Conservation (phyloP, 2,797 vertebrate genomes). For the Adelosebastes latens region DNA sequence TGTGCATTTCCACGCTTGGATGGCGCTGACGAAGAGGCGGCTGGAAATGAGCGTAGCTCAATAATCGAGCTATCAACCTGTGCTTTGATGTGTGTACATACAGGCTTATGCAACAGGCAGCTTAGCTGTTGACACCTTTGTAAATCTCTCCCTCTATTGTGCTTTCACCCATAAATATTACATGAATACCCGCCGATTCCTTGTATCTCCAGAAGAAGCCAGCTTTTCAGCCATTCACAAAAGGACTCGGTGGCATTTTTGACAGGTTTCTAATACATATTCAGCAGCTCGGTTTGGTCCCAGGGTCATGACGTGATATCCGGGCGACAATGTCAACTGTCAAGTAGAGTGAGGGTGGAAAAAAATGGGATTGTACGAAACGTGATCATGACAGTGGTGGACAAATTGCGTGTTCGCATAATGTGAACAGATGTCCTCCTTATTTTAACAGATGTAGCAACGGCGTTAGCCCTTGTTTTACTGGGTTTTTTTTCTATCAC, state of each 20-base stretch:
- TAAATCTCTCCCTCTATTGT: slow-evolving; percentile 30
- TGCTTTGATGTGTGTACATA: slow-evolving; percentile 47
- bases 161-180: slow-evolving; percentile 38
- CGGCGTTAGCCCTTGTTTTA: not conserved
- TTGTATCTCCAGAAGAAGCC: not conserved
- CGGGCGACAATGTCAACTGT: slow-evolving; percentile 18
- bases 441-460: slow-evolving; percentile 13
- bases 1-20: not conserved
- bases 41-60: slow-evolving; percentile 9
- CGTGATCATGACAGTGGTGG: slow-evolving; percentile 7
- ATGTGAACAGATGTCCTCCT: slow-evolving; percentile 21
- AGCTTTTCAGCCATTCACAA: not conserved
- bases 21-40: not conserved
- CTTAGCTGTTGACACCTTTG: slow-evolving; percentile 47
- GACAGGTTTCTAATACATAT: slow-evolving; percentile 33
- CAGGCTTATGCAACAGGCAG: slow-evolving; percentile 49
- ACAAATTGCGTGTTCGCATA: not conserved
- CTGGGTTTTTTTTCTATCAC: too few species aligned
- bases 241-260: slow-evolving; percentile 1
- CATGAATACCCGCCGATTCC: not conserved
- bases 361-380: not conserved
- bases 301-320: slow-evolving; percentile 39
- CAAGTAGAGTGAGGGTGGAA: not conserved
- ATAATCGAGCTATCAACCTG: slow-evolving; percentile 59
- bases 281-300: slow-evolving; percentile 30